Base-by-base conservation (phyloP, 2,113 vertebrate genomes). In the Nyctereutes procyonoides region DNA sequence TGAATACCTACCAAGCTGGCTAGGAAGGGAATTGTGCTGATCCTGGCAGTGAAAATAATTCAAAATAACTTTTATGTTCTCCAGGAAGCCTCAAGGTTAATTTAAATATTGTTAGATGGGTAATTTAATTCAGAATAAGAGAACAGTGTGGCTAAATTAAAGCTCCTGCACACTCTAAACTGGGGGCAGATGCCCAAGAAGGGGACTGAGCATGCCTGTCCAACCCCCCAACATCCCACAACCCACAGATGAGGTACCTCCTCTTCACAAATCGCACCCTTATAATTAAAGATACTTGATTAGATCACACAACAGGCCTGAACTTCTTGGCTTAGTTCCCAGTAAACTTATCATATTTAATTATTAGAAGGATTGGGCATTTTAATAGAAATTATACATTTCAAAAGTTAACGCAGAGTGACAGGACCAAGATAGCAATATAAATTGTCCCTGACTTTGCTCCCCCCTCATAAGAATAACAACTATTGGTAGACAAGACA, bases 51-150 rank as follows among this genome's bases (percentile, higher is more conserved):
- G 98, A 97, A 98, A 98, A 98, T 98, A 98, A 98, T 98, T 99
- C 98, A 98, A 97, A 99, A 98, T 97, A 99, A 98, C 98, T 98
- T 99, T 98, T 97, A 98, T 98, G 98, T 98, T 98, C 98, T 99
- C 84, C 17, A 98, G 98, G 98, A 98, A 98, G 98, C 98, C 98
- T 98, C 97, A 83, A 97, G 98, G 98, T 99, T 99, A 97, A 99
- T 99, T 99, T 99, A 98, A 98, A 98, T 99, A 98, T 97, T 98
- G 98, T 98, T 98, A 98, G 98, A 98, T 96, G 96, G 98, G 98
- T 98, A 96, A 97, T 99, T 98, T 98, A 99, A 98, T 98, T 99
- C 96, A 17, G 97, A 95, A 96, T 97, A 97, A 98, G 98, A 98
- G 96, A 98, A 98, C 79, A 98, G 95, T 0, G 0, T 98, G 97